Base-by-base conservation (phyloP, 2,888 invertebrate species). In the Lochmaea capreae region DNA sequence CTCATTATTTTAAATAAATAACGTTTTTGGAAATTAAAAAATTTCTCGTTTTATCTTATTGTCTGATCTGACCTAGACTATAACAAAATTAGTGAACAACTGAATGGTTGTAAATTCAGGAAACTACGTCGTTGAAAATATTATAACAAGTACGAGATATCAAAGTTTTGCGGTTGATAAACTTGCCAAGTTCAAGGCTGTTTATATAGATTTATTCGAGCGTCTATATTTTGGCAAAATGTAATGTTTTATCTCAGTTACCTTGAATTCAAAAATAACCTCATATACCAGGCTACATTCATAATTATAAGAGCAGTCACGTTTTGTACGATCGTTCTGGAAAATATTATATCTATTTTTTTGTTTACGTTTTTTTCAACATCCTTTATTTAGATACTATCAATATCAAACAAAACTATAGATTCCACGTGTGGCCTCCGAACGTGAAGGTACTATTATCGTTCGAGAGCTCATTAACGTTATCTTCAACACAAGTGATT, bases 171-270 rank as follows among this genome's bases (percentile, higher is more conserved):
- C 85, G 85, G 85, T 85, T 86, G 86, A 86, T 86, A 85, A 85
- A 85, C 85, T 82, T 82, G 18, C 76, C 85, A 86, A 86, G 86
- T 86, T 86, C 86, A 86, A 86, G 85, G 86, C 81, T 83, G 68
- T 77, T 77, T 79, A 76, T 75, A 77, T 73, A 69, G 73, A 72
- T 73, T 73, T 72, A 71, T 71, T 63, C 46, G 46, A 71, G 33
- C 58, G 71, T 74, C 71, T 72, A 66, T 68, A 63, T 76, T 76
- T 76, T 76, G 76, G 72, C 76, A 74, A 72, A 65, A 72, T 67
- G 65, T 73, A 52, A 54, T 66, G 58, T 63, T 76, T 72, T 72
- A 76, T 74, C 74, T 72, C 39, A n/a, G 63, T 73, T 68, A 65
- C 76, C 73, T 73, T 76, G 73, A 76, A 73, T 76, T 73, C 39